Base-by-base conservation (phyloP, 2,797 vertebrate species). In the Lemur catta region DNA sequence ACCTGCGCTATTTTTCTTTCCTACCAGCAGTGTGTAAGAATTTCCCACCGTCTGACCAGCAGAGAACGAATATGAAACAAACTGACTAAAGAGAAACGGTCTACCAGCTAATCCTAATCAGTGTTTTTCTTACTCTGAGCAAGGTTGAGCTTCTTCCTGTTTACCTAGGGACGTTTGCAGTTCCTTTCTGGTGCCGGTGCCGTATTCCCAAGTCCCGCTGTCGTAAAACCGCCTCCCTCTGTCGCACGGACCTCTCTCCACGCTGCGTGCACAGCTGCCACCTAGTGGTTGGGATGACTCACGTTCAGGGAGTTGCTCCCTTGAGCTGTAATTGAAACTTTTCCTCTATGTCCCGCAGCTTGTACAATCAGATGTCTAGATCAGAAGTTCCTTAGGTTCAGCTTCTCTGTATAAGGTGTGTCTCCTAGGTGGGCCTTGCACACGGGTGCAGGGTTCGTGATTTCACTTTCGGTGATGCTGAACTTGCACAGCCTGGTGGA, bases 401-500 rank as follows among this genome's bases (percentile, higher is more conserved):
- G 20, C 74, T 80, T 59, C 46, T 13, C 7, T 11, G 41, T 15
- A 12, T 6, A 6, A 71, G 48, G 10, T n/a, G 2, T 46, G 61
- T 48, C 50, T 30, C 71, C 6, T 8, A 41, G 52, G 6, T 22
- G 15, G 48, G 46, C 14, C 6, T 20, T 7, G 12, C 0, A 1
- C 5, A 1, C 2, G 8, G 76, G 26, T 10, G 1, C 0, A 2
- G 0, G 18, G 7, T 3, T 38, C 15, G 1, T 26, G 2, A 12
- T 35, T 57, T 61, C 7, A 4, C 30, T 33, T 41, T 38, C 18
- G 18, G 7, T 18, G 52, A 35, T 7, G 43, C n/a, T 33, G 30
- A 84, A 15, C 2, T n/a, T 43, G 55, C n/a, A 3, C 26, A 24
- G 2, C 7, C 18, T 13, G 13, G 26, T 79, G 7, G 0, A 82